Percentiles rank a stretch among this genome's conserved stretches.
Conservation (phyloP, 2,113 vertebrate genomes). For the Saiga tatarica region DNA sequence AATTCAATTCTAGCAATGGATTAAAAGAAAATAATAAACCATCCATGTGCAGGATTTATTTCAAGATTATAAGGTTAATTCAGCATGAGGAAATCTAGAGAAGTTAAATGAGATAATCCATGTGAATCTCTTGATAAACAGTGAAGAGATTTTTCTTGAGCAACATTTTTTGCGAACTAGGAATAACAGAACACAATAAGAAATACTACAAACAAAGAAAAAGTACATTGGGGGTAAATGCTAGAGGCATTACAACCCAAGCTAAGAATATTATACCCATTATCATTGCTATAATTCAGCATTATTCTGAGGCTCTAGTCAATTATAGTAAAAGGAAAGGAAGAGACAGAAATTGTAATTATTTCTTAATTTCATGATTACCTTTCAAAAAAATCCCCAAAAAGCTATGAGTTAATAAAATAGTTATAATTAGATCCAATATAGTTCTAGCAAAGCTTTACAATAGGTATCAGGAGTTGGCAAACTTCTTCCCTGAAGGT, state of each 20-base stretch:
- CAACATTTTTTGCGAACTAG: neutral
- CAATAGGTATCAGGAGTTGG: neutral
- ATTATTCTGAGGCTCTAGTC: neutral
- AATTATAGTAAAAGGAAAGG: neutral
- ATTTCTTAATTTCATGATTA: slow-evolving; percentile 26
- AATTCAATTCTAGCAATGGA: neutral
- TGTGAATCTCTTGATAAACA: neutral
- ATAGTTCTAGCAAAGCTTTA: slow-evolving; percentile 28
- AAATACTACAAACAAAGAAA: neutral
- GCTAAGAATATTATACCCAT: neutral
- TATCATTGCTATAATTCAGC: neutral
- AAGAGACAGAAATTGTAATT: neutral
- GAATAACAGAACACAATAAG: neutral
- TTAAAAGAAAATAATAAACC: slow-evolving; percentile 7
- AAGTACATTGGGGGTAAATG: neutral
- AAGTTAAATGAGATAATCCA: slow-evolving; percentile 6
- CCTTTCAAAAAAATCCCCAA: neutral
- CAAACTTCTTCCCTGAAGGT: neutral
- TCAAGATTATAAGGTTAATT: slow-evolving; percentile 32
- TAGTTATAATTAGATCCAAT: neutral
- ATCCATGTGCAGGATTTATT: neutral
- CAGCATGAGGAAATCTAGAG: neutral
- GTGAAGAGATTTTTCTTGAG: neutral
- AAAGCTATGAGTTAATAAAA: neutral
- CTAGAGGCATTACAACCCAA: neutral